Evolutionary conservation across 1,140 invertebrate species (phyloP).

Genomic region (Penaeus indicus): DNA sequence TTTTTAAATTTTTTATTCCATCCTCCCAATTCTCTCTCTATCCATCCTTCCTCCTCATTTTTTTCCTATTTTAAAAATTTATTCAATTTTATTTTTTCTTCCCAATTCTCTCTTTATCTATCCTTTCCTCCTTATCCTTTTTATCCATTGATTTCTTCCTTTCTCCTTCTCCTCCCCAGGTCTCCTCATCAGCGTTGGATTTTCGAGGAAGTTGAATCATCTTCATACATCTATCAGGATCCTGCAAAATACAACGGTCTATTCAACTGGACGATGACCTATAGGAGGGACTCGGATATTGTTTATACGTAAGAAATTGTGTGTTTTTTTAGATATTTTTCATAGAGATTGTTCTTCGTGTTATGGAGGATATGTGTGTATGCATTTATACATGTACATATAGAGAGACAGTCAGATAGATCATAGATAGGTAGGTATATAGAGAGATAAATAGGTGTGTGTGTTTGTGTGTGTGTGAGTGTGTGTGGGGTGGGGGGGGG

Average conservation of each 20-base stretch:
- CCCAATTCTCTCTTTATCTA: background rate
- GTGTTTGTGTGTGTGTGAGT: no score
- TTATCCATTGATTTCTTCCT: background rate
- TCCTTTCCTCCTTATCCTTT: background rate
- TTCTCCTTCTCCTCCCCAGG: slow-evolving; percentile 21
- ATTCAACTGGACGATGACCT: slow-evolving; percentile 74
- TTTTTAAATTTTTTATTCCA: background rate
- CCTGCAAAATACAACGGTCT: slow-evolving; percentile 60
- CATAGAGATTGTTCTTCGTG: no score
- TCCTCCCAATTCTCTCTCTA: background rate
- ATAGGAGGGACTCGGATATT: slow-evolving; percentile 70
- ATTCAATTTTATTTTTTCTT: background rate
- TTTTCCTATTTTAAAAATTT: background rate
- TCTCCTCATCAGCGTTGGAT: slow-evolving; percentile 58
- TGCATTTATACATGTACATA: no score
- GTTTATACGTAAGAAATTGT: background rate
- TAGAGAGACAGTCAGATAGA: no score
- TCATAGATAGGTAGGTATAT: no score
- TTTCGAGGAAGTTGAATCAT: slow-evolving; percentile 59
- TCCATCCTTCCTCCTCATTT: background rate
- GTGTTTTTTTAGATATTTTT: no score
- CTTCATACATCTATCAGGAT: slow-evolving; percentile 55
- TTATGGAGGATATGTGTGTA: no score
- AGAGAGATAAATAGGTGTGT: no score
- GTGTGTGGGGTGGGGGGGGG: no score